Conservation (phyloP, 2,888 invertebrate genomes). For the Microctonus hyperodae region DNA sequence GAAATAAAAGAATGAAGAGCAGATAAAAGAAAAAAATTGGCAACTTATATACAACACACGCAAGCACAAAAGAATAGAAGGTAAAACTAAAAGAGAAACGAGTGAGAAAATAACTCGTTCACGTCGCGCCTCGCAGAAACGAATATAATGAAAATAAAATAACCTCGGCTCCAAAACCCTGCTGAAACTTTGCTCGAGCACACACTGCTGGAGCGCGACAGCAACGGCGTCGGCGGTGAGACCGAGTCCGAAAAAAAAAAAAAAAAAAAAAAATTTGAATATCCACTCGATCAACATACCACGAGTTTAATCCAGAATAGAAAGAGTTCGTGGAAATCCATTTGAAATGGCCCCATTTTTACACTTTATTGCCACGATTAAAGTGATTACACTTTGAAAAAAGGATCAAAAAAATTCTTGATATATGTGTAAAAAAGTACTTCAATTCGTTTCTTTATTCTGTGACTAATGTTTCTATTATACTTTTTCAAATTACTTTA, state of each 20-base stretch:
- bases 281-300: constrained; percentile 37
- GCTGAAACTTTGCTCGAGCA: not conserved
- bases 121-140: not conserved
- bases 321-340: constrained; percentile 16
- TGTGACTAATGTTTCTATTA: not conserved
- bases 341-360: constrained; percentile 3
- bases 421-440: not conserved
- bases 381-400: not conserved
- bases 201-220: not conserved
- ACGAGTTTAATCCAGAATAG: constrained; percentile 4
- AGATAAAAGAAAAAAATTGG: constrained; percentile 1
- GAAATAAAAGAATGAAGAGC: constrained; percentile 1
- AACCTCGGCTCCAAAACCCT: constrained; percentile 14
- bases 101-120: constrained; percentile 7
- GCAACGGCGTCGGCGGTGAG: not conserved
- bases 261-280: constrained; percentile 33
- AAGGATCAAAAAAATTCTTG: not conserved
- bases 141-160: constrained; percentile 9
- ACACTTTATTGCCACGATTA: constrained; percentile 13
- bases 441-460: not conserved
- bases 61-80: not conserved
- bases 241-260: constrained; percentile 14
- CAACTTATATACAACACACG: not conserved
- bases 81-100: not conserved
- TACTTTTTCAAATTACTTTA: not conserved